Percentiles rank a stretch among this genome's conserved stretches.
These are phyloP conservation scores for Tonatia bakeri DNA, from an alignment of 2,113 vertebrate species.

Conservation along the genomic window DNA sequence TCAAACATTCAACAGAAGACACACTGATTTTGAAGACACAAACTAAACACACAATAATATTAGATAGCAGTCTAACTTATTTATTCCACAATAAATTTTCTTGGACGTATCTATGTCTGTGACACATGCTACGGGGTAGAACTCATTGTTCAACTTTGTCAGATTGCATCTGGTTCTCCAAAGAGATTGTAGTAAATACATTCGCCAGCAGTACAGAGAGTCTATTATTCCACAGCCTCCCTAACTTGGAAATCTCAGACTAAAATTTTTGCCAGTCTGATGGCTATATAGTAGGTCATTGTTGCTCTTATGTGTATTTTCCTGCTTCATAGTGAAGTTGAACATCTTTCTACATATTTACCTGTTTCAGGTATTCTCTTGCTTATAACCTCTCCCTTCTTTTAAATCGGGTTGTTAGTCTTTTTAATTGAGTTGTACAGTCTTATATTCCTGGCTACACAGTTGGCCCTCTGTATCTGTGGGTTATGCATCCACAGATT, in stretches of 20 bases:
- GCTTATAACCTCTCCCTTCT: neutral
- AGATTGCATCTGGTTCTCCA: neutral
- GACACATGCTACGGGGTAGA: neutral
- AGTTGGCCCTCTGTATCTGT: neutral
- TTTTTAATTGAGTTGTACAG: neutral
- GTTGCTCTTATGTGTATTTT: neutral
- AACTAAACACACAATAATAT: neutral
- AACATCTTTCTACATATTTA: neutral
- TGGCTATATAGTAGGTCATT: neutral
- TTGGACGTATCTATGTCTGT: neutral
- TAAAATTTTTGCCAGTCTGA: neutral
- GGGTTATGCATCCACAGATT: neutral
- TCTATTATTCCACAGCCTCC: neutral
- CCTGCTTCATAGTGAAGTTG: neutral
- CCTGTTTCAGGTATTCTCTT: neutral
- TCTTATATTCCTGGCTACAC: neutral
- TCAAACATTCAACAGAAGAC: neutral
- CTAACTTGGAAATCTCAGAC: neutral
- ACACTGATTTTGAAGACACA: neutral
- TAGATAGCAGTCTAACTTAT: neutral
- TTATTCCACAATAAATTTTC: neutral
- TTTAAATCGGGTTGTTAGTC: neutral
- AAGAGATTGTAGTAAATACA: neutral
- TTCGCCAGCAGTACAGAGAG: neutral
- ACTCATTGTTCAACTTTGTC: neutral